Evolutionary conservation across 2,888 invertebrate genomes (phyloP).

Genomic region (Drosophila subquinaria): DNA sequence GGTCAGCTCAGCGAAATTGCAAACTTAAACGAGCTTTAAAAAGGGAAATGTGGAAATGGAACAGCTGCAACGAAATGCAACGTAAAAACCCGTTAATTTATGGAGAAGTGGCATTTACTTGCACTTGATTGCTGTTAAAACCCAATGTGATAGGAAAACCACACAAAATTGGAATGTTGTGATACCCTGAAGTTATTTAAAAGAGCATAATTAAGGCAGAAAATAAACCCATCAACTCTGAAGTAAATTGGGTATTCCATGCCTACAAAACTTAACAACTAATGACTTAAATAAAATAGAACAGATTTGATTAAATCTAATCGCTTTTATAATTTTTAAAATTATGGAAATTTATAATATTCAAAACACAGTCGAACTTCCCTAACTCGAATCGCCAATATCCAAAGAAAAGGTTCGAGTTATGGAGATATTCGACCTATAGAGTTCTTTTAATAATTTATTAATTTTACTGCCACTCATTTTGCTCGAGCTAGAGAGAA

Average conservation of each 20-base stretch:
- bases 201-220: neutral
- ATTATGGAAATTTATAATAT: no score
- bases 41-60: constrained; percentile 30
- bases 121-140: constrained; percentile 4
- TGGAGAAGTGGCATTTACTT: constrained; percentile 10
- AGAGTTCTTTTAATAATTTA: no score
- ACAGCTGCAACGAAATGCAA: constrained; percentile 23
- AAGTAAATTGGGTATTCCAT: neutral
- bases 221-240: neutral
- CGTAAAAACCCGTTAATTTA: constrained; percentile 1
- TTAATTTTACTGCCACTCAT: no score
- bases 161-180: neutral
- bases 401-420: no score
- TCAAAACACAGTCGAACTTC: no score
- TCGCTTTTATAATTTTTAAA: no score
- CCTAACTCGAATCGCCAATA: no score
- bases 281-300: neutral
- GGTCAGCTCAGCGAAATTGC: constrained; percentile 17
- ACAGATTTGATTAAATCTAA: neutral
- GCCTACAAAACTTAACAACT: neutral
- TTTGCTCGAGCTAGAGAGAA: no score
- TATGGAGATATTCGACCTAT: no score
- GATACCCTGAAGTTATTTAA: neutral
- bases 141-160: constrained; percentile 8
- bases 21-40: constrained; percentile 11